Percentiles rank a stretch among this genome's conserved stretches.
These are phyloP conservation scores for Pseudomugil tenellus DNA, from an alignment of 2,797 vertebrate genomes.

Conservation along the genomic window DNA sequence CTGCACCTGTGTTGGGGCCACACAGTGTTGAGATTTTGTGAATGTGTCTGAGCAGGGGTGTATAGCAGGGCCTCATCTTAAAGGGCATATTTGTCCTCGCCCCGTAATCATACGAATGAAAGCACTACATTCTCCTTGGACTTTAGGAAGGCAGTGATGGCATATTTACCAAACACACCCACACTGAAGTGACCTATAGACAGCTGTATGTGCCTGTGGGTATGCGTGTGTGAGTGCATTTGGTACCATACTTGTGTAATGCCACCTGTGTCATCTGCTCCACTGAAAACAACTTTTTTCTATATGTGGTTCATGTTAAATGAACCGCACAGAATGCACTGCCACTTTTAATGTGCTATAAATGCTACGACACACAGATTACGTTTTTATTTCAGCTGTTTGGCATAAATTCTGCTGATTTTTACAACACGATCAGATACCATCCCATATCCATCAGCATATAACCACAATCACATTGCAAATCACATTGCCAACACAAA, in stretches of 20 bases:
- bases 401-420: background rate
- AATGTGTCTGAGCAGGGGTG: constrained; percentile 1
- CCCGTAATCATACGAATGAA: constrained; percentile 80
- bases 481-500: background rate
- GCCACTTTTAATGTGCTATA: background rate
- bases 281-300: constrained; percentile 20
- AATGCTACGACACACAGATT: background rate
- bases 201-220: constrained; percentile 37
- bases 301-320: constrained; percentile 25
- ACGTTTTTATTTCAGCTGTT: background rate
- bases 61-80: constrained; percentile 62
- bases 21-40: constrained; percentile 45
- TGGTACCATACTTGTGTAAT: constrained; percentile 56
- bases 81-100: constrained; percentile 81
- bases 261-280: constrained; percentile 60
- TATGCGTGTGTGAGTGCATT: constrained; percentile 39
- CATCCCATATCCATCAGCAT: background rate
- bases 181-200: constrained; percentile 67
- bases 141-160: constrained; percentile 68
- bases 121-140: constrained; percentile 72
- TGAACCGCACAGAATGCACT: background rate
- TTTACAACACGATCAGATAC: background rate
- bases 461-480: background rate
- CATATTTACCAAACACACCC: constrained; percentile 83
- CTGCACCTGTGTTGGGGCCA: constrained; percentile 72